Base-by-base conservation (phyloP, 2,113 vertebrate species). In the Vulpes vulpes region DNA sequence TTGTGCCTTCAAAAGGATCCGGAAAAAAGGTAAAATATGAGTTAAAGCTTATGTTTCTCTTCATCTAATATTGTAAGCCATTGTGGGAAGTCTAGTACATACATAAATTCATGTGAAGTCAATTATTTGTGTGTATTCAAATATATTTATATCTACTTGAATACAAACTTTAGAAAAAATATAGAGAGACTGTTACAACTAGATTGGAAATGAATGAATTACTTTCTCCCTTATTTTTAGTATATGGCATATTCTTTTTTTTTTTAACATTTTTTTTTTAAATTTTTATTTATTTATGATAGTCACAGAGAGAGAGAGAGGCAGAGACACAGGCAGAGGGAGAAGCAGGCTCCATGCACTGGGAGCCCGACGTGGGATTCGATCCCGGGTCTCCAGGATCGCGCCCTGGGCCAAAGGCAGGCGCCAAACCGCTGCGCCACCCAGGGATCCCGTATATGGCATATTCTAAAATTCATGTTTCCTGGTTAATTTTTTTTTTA, bases 1-100 rank as follows among this genome's bases (percentile, higher is more conserved):
- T 98, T 99, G 64, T 99, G 99, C 98, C 99, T 99, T 99, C 99
- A 99, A 97, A 99, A 99, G 98, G 99, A 99, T 97, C 99, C 99
- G 0, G 99, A 99, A 91, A 99, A 99, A 99, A 99, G 99, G 99
- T 99, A 98, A 99, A 98, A 82, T 59, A 74, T 65, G 14, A 76
- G 65, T 73, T 73, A 64, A 93, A 62, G 15, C 32, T 64, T 83
- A 79, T 14, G 59, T 89, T 88, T 55, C 19, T 95, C 15, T 90
- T 49, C 17, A 51, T 81, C 35, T 87, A 12, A 55, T 74, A 32
- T 30, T 53, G 8, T 94, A 65, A 84, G 22, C 25, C 62, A 23
- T 35, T 55, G 14, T 84, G 25, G 27, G 32, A 88, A 49, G 17
- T 30, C 49, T 76, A 89, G 76, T 84, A 79, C 25, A 49, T 62